Percentiles rank a stretch among this genome's conserved stretches.
These are phyloP conservation scores for Heterodera filipjevi DNA, from an alignment of 2,888 invertebrate genomes.

Conservation along the genomic window DNA sequence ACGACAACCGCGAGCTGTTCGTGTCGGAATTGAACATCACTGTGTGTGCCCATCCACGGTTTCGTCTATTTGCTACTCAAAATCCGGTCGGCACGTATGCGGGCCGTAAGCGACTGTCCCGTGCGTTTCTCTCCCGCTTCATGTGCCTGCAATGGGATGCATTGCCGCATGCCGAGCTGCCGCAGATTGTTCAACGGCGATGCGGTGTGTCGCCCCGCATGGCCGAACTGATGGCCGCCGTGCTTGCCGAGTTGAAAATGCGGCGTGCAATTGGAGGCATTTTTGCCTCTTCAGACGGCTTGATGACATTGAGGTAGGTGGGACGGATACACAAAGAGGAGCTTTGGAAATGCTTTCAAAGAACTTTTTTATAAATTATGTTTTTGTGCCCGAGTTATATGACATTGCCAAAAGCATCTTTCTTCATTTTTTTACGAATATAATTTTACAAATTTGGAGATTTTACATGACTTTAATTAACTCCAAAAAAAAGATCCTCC, in stretches of 20 bases:
- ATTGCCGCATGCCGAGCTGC: constrained; percentile 73
- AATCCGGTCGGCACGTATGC: constrained; percentile 93
- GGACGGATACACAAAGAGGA: constrained; percentile 32
- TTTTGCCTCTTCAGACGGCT: constrained; percentile 56
- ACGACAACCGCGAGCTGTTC: constrained; percentile 85
- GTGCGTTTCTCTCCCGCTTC: constrained; percentile 95
- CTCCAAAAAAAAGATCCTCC: too few relatives aligned
- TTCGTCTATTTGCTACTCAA: constrained; percentile 97
- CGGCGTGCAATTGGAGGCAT: constrained; percentile 52
- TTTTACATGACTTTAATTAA: too few relatives aligned
- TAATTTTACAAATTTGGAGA: too few relatives aligned
- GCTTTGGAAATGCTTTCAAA: neutral
- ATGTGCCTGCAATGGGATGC: constrained; percentile 77
- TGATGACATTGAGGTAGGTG: constrained; percentile 60
- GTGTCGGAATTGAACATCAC: constrained; percentile 93
- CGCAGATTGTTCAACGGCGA: constrained; percentile 68
- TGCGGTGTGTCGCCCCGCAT: constrained; percentile 53
- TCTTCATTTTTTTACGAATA: too few relatives aligned
- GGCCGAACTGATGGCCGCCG: constrained; percentile 58
- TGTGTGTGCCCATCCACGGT: constrained; percentile 88
- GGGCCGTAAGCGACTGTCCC: constrained; percentile 87
- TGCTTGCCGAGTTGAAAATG: constrained; percentile 48
- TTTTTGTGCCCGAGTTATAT: too few relatives aligned
- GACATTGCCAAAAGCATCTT: too few relatives aligned
- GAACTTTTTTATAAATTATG: too few relatives aligned